These are phyloP conservation scores for Cephus rjabovi DNA, from an alignment of 2,888 invertebrate genomes.

Conservation along the genomic window DNA sequence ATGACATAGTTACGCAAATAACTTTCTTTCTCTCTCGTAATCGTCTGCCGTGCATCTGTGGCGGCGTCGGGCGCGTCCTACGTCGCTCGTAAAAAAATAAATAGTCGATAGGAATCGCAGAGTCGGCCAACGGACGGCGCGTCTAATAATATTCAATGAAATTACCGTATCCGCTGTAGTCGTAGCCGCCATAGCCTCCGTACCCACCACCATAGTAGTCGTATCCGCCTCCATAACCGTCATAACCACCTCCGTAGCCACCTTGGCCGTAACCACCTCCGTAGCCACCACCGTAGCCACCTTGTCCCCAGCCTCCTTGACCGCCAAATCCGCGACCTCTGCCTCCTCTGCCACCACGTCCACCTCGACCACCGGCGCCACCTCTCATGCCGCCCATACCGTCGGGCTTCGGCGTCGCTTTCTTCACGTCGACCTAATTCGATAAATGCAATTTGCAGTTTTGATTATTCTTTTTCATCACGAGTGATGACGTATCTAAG, in stretches of 20 bases:
- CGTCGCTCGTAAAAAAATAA: conserved; percentile 9
- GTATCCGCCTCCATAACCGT: conserved; percentile 83
- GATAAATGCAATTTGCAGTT: conserved; percentile 36
- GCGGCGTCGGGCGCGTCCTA: conserved; percentile 2
- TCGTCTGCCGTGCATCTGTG: too few species aligned
- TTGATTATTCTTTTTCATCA: conserved; percentile 24
- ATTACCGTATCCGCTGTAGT: conserved; percentile 87
- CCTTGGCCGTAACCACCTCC: conserved; percentile 76
- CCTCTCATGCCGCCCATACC: conserved; percentile 75
- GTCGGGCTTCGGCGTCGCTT: conserved; percentile 92
- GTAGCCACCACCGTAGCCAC: conserved; percentile 76
- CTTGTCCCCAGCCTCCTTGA: conserved; percentile 70
- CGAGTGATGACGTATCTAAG: background rate
- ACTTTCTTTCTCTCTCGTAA: too few species aligned
- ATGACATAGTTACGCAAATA: background rate
- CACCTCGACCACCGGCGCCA: conserved; percentile 75
- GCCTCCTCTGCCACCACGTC: conserved; percentile 77
- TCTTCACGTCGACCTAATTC: conserved; percentile 89
- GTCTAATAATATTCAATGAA: conserved; percentile 66
- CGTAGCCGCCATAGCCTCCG: conserved; percentile 84
- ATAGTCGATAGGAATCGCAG: conserved; percentile 23
- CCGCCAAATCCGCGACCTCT: conserved; percentile 65
- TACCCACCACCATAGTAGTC: conserved; percentile 74
- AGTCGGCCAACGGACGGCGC: conserved; percentile 5
- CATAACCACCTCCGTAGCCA: conserved; percentile 78